These are phyloP conservation scores for Sebastes iracundus DNA, from an alignment of 2,797 vertebrate genomes.

Conservation along the genomic window DNA sequence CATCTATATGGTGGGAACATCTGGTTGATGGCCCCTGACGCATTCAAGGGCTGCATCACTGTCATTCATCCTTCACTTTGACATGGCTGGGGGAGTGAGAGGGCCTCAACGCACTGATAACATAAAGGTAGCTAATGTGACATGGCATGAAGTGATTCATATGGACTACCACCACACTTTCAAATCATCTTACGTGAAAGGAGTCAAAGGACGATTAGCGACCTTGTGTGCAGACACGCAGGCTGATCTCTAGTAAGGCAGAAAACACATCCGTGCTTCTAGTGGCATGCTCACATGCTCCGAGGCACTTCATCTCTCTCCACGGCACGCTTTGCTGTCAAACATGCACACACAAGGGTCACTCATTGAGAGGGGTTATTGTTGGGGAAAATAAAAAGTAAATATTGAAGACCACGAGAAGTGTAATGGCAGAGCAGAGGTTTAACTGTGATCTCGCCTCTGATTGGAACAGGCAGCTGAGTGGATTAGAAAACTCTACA, in stretches of 20 bases:
- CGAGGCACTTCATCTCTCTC: conserved; percentile 10
- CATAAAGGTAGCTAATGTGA: conserved; percentile 56
- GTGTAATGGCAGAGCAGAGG: conserved; percentile 9
- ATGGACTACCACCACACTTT: conserved; percentile 26
- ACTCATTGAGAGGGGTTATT: conserved; percentile 19
- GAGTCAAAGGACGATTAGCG: conserved; percentile 62
- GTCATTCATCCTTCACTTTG: conserved; percentile 53
- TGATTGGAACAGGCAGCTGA: conserved; percentile 53
- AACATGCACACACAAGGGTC: conserved; percentile 29
- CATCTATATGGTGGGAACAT: conserved; percentile 22
- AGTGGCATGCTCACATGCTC: conserved; percentile 26
- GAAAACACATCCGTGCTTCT: conserved; percentile 32
- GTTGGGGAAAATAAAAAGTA: conserved; percentile 56
- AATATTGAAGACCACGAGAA: conserved; percentile 20
- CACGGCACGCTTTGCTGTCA: conserved; percentile 22
- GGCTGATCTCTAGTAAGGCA: conserved; percentile 8
- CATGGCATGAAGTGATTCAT: conserved; percentile 52
- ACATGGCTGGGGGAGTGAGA: conserved; percentile 33
- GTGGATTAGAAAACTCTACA: conserved; percentile 70
- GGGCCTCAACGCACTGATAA: conserved; percentile 4
- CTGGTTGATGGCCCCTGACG: conserved; percentile 46
- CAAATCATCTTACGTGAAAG: conserved; percentile 35
- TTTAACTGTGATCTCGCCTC: conserved; percentile 50
- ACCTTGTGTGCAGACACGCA: conserved; percentile 45
- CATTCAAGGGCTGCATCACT: conserved; percentile 55